Percentiles rank a stretch among this genome's conserved stretches.
Evolutionary conservation across 2,113 vertebrate genomes (phyloP).

Genomic region (Pachycephala philippinensis): DNA sequence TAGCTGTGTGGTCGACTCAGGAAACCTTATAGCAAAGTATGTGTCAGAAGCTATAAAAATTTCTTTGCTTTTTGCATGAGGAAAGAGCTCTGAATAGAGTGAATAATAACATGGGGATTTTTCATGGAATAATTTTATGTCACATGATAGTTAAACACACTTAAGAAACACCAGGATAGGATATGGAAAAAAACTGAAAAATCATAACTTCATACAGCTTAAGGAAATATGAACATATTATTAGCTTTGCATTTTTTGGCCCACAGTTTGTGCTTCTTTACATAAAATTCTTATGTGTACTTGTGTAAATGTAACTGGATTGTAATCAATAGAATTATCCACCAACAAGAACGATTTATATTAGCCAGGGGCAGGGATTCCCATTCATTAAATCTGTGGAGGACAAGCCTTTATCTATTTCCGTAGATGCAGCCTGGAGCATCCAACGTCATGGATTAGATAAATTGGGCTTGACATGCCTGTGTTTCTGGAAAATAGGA

Average conservation of each 20-base stretch:
- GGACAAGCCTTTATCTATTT: constrained; percentile 46
- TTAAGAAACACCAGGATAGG: background rate
- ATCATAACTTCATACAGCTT: background rate
- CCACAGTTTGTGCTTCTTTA: background rate
- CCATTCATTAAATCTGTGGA: constrained; percentile 34
- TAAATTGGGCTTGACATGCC: constrained; percentile 20
- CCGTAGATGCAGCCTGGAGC: background rate
- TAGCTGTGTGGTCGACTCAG: background rate
- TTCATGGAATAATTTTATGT: background rate
- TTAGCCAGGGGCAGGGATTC: constrained; percentile 44
- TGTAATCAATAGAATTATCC: constrained; percentile 17
- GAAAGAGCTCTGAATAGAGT: background rate
- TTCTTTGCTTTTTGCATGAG: background rate
- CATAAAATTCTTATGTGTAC: background rate
- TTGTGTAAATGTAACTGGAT: background rate
- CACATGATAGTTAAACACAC: accelerated
- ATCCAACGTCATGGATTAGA: background rate
- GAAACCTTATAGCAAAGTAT: background rate
- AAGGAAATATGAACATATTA: background rate
- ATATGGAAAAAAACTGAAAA: background rate
- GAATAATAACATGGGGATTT: background rate
- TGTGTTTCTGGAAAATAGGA: constrained; percentile 32
- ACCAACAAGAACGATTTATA: background rate
- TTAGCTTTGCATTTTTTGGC: background rate
- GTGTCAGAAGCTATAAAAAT: background rate